Percentiles rank a stretch among this genome's conserved stretches.
Conservation (phyloP, 2,888 invertebrate species). For the Rhogogaster chlorosoma region DNA sequence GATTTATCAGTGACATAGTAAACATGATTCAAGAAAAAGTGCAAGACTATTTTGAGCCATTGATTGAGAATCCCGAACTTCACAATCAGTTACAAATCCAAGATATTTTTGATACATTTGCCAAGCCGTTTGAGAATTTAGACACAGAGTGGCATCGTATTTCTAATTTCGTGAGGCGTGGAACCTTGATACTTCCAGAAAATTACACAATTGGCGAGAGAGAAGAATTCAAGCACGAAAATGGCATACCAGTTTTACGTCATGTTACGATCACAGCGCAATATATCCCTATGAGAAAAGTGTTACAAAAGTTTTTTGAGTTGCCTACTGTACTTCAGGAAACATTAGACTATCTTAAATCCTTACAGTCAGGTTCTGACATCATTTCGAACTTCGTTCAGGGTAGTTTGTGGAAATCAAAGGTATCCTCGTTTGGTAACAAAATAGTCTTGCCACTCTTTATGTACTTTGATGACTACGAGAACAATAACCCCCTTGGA, state of each 20-base stretch:
- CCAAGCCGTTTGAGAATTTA: background rate
- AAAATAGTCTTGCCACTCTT: constrained; percentile 55
- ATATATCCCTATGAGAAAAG: background rate
- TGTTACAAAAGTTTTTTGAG: background rate
- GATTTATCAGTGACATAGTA: constrained; percentile 32
- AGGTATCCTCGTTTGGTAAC: constrained; percentile 30
- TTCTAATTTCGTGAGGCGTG: background rate
- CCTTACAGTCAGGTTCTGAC: background rate
- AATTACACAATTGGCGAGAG: constrained; percentile 14
- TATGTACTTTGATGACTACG: constrained; percentile 58
- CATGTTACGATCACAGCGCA: background rate
- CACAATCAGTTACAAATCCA: background rate
- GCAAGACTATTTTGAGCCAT: background rate
- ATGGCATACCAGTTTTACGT: background rate
- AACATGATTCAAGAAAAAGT: background rate
- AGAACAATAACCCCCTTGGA: constrained; percentile 57
- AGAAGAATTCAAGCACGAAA: constrained; percentile 2
- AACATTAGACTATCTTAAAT: constrained; percentile 23
- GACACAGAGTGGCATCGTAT: background rate
- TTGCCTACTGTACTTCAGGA: background rate
- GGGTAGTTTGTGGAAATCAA: background rate
- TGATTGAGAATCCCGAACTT: background rate
- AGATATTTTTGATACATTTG: background rate
- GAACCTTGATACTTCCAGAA: background rate
- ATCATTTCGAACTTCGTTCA: constrained; percentile 12